Evolutionary conservation across 2,113 vertebrate genomes (phyloP), one percentile per base, ranked within the genome.

Genomic region (Ariopsis seemanni): DNA sequence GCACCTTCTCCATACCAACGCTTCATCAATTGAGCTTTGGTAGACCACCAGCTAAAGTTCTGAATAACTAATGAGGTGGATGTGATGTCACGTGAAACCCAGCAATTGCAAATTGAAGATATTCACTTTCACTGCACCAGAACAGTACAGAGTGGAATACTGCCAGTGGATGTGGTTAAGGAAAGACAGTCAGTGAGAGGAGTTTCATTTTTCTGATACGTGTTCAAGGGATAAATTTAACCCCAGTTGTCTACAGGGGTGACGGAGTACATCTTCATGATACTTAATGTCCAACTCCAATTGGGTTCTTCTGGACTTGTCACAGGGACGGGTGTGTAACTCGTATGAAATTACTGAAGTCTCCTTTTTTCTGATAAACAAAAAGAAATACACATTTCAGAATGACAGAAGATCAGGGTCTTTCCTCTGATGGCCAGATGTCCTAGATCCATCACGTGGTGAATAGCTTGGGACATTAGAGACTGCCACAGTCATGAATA

Each of bases 401-500:
- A 48, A 74, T 2, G 12, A 53, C 5, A 27, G 6, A 2, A 48
- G 69, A 74, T 22, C 48, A 8, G 7, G 25, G 15, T 4, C 17
- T 27, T 85, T 78, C 48, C 48, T 20, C 9, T 78, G 42, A 52
- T 50, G 72, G 25, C 9, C 14, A 85, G 72, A 77, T 22, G 11
- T 62, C 10, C 17, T 27, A 74, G 71, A 78, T 62, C 25, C 84
- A 50, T 50, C 27, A 62, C 20, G 15, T 22, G 84, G 63, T 85
- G 58, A 50, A 42, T 0, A 63, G 57, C 34, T 62, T 50, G 55
- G 55, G 42, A 30, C 84, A 77, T 77, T 42, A 85, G 72, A 85
- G 72, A 30, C 72, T 30, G 58, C 34, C 22, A 77, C 25, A 50
- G 30, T 42, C 20, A 85, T 85, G 57, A 85, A 85, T 77, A 62